Base-by-base conservation (phyloP, 2,888 invertebrate species). In the Synanthedon vespiformis region DNA sequence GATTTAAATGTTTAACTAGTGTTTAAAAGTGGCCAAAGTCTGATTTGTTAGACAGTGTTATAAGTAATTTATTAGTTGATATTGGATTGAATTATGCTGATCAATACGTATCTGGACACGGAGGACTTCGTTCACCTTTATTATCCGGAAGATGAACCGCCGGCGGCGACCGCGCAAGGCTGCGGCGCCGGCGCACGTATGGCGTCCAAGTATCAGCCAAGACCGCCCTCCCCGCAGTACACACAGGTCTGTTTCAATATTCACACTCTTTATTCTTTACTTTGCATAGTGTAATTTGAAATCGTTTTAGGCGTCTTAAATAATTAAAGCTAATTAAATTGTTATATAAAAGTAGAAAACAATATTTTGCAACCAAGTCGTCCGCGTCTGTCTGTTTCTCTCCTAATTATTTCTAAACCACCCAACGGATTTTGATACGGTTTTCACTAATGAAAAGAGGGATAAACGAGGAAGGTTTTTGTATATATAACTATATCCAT, bases 51-150 rank as follows among this genome's bases (percentile, higher is more conserved):
- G 74, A 80, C 76, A 80, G 82, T 68, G 65, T 68, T 51, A 34
- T 72, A 72, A 73, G 70, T 77, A 77, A 80, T 77, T 80, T 73
- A 73, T 77, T 81, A 73, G 72, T 70, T 75, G 74, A 77, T 68
- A 74, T 74, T 71, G 68, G 76, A 72, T 71, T 77, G 75, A 77
- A 82, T 72, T 80, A 87, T 87, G 87, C 78, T 87, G 85, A 87
- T 87, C 77, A 87, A 87, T 72, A 87, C 87, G 54, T 85, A 71
- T 67, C 76, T 87, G 77, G 87, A 87, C 82, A 87, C 87, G 80
- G 87, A 87, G 72, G 87, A 87, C 76, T 87, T 87, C 82, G 87
- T 87, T 79, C 87, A 87, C 57, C 71, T 87, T 52, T 86, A 87
- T 70, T 87, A 87, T 58, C 77, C 85, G 54, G 87, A 87, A 73